Conservation (phyloP, 2,797 vertebrate genomes). For the Apodemus agrarius region DNA sequence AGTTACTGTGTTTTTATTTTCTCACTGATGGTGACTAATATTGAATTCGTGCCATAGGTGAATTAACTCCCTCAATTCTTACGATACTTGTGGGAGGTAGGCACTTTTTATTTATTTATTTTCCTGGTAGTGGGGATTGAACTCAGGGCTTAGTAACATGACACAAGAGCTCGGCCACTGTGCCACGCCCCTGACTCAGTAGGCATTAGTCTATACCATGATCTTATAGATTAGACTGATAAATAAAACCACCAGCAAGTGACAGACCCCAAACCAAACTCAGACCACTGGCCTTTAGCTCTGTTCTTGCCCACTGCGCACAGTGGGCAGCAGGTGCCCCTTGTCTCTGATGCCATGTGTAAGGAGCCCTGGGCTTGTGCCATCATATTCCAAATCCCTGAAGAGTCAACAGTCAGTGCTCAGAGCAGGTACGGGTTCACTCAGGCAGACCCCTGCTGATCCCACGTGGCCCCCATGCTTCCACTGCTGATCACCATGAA, state of each 20-base stretch:
- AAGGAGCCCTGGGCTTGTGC: background rate
- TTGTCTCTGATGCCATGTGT: background rate
- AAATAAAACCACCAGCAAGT: background rate
- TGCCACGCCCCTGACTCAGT: too few relatives aligned
- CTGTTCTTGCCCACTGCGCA: background rate
- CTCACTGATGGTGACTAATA: background rate
- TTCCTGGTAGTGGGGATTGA: background rate
- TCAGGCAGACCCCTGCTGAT: background rate
- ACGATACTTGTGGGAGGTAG: background rate
- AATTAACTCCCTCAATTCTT: background rate
- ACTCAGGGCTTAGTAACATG: background rate
- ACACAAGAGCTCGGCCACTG: too few relatives aligned
- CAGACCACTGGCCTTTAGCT: background rate
- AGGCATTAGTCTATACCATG: background rate
- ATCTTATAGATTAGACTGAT: background rate
- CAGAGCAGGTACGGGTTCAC: background rate
- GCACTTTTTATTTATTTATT: too few relatives aligned
- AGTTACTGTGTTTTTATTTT: background rate
- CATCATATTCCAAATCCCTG: background rate
- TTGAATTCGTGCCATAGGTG: background rate
- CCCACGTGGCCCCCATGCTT: background rate
- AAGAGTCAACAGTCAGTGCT: background rate
- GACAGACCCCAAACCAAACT: background rate
- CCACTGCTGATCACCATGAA: fast-evolving
- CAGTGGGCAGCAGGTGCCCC: background rate